Evolutionary conservation across 2,113 vertebrate species (phyloP).

Genomic region (Nyctereutes procyonoides): DNA sequence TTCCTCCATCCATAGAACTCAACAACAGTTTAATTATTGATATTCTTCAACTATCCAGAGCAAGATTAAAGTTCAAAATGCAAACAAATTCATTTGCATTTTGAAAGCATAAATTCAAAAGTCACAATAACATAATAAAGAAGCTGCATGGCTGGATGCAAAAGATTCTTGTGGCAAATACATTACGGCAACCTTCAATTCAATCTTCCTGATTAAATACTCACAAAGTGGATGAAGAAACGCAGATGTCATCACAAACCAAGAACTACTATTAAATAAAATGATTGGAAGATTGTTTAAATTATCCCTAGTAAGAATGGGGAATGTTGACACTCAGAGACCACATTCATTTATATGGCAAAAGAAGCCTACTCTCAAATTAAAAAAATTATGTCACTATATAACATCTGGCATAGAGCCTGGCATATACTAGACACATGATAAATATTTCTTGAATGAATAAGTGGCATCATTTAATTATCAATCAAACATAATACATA

Average conservation of each 20-base stretch:
- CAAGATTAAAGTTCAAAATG: conserved; percentile 47
- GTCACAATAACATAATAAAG: conserved; percentile 31
- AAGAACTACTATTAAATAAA: not conserved
- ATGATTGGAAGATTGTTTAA: not conserved
- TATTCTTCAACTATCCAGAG: not conserved
- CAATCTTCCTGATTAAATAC: conserved; percentile 6
- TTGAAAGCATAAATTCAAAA: conserved; percentile 22
- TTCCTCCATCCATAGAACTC: not conserved
- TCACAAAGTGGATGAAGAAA: conserved; percentile 10
- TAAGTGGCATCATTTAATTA: conserved; percentile 31
- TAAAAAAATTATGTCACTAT: conserved; percentile 13
- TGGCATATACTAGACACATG: not conserved
- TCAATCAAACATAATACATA: not conserved
- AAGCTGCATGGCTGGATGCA: not conserved
- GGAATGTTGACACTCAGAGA: not conserved
- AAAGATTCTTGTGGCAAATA: conserved; percentile 26
- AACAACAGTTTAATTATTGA: conserved; percentile 19
- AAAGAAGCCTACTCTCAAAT: not conserved
- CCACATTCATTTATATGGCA: not conserved
- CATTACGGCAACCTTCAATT: not conserved
- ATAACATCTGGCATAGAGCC: not conserved
- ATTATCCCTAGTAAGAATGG: not conserved
- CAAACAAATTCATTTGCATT: conserved; percentile 14
- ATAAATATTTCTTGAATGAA: not conserved
- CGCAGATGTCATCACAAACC: not conserved